Evolutionary conservation across 2,888 invertebrate species (phyloP).

Genomic region (Noctua comes): DNA sequence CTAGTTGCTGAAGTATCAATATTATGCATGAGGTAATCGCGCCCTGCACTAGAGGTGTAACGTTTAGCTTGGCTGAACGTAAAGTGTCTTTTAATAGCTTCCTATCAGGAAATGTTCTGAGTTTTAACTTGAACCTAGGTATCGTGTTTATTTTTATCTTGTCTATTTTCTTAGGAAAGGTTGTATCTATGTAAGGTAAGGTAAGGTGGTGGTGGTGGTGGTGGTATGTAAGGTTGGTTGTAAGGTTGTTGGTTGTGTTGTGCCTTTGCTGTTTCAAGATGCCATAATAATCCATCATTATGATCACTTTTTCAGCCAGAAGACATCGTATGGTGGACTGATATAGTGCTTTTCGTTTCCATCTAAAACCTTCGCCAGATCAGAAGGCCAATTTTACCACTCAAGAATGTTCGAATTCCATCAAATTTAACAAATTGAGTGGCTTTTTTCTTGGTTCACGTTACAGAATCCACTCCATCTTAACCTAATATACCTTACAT

Average conservation of each 20-base stretch:
- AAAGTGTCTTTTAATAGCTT: constrained; percentile 57
- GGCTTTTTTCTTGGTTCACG: neutral
- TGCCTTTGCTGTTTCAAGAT: no score
- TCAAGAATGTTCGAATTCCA: neutral
- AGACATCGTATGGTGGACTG: neutral
- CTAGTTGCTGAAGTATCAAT: constrained; percentile 42
- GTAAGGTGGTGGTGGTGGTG: no score
- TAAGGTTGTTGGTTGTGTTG: no score
- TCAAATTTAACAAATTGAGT: neutral
- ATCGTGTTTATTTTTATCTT: constrained; percentile 7
- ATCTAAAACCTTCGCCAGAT: neutral
- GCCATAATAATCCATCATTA: neutral
- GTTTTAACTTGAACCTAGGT: constrained; percentile 23
- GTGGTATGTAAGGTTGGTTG: no score
- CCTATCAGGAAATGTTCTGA: constrained; percentile 44
- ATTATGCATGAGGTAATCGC: constrained; percentile 58
- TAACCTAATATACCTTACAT: constrained; percentile 19
- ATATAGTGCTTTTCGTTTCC: neutral
- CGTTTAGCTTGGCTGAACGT: constrained; percentile 39
- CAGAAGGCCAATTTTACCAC: neutral
- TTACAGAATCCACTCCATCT: neutral
- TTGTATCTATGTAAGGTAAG: neutral
- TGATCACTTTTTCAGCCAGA: neutral
- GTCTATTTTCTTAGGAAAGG: neutral
- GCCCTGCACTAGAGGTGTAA: constrained; percentile 18